Base-by-base conservation (phyloP, 2,888 invertebrate species). In the Heteromyza rotundicornis region DNA sequence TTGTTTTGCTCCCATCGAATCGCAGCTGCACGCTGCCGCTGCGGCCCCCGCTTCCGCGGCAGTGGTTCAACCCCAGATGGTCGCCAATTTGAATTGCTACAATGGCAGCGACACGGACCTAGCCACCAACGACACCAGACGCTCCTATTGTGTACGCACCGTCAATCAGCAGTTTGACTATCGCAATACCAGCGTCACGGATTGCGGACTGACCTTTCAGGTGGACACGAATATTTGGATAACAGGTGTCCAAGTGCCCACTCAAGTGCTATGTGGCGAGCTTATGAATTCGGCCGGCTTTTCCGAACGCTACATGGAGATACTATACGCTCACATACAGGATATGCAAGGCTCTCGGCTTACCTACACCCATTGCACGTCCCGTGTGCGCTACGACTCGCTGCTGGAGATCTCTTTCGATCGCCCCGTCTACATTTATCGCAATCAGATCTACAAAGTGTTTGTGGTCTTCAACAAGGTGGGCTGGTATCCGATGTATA, bases 331-430 rank as follows among this genome's bases (percentile, higher is more conserved):
- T 16, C 91, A 92, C 83, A 85, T 94, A 62, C 86, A 92, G 73
- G 93, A 93, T 83, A 89, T 89, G 22, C 91, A 92, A 82, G 92
- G 92, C 3, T 90, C 90, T 53, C 85, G 92, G 2, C 87, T 93
- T 71, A 92, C 93, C 0, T 92, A 92, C 82, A 92, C 91, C 1
- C 92, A 93, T 83, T 92, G 90, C 77, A 91, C 92, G 55, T 90
- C 89, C 67, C 87, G 91, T 67, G 92, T 92, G 65, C 86, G 87
- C n/a, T 90, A 88, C 80, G 86, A 89, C 19, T 89, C 89, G 23
- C 85, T 92, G 70, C 86, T 92, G 60, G 92, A 93, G 82, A 90
- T 94, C 71, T 89, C 89, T 68, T 93, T 93, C 82, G 92, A 93
- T 84, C 84, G 92, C 7, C 91, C 92, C 7, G 89, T 92, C 61